phyloP scores from a whole-genome alignment of 1,140 invertebrate genomes.

The Drosophila azteca region DNA sequence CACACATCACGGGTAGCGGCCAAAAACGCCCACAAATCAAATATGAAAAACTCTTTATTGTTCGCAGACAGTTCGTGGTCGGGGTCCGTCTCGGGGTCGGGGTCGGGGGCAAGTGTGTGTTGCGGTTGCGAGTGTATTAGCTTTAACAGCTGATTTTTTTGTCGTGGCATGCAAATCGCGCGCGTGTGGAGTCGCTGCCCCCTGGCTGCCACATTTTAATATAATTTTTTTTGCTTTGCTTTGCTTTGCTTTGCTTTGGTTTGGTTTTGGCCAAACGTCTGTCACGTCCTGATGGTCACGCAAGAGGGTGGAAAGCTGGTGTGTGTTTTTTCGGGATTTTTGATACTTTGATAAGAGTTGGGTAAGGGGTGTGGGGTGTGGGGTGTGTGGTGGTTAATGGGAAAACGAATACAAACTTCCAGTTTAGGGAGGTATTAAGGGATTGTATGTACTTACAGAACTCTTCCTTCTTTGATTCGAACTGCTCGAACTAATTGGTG shows the following conservation, averaged over 20 bases:
- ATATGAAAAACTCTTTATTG: conserved; percentile 2
- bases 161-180: conserved; percentile 61
- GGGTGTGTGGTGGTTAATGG: too few relatives aligned
- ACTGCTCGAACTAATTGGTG: too few relatives aligned
- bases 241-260: neutral
- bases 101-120: conserved; percentile 17
- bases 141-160: conserved; percentile 61
- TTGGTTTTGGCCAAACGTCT: conserved; percentile 15
- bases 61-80: too few relatives aligned
- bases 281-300: too few relatives aligned
- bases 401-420: too few relatives aligned
- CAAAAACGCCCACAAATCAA: conserved; percentile 22
- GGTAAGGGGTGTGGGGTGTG: too few relatives aligned
- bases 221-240: neutral
- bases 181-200: conserved; percentile 2
- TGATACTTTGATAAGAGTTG: conserved; percentile 1
- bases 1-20: conserved; percentile 43
- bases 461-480: too few relatives aligned
- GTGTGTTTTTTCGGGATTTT: too few relatives aligned
- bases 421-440: too few relatives aligned
- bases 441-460: too few relatives aligned
- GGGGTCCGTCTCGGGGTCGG: neutral
- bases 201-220: neutral
- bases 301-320: neutral
- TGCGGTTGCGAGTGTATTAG: conserved; percentile 29